Evolutionary conservation across 2,113 vertebrate genomes (phyloP).

Genomic region (Uropsilus gracilis): DNA sequence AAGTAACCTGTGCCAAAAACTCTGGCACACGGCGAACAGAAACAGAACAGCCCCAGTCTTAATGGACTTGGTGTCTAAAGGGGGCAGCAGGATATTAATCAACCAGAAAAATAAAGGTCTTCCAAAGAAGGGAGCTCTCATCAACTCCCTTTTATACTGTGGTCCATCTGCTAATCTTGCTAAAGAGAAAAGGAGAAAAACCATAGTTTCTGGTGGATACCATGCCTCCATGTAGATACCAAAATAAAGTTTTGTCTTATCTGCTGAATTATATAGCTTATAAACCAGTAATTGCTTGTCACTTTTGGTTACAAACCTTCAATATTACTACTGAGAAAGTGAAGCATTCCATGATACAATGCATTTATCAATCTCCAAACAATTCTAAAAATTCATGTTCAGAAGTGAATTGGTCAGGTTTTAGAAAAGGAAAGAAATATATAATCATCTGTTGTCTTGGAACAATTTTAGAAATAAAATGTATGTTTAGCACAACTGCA

Average conservation of each 20-base stretch:
- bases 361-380: not conserved
- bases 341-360: not conserved
- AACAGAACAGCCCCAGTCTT: not conserved
- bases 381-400: not conserved
- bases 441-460: not conserved
- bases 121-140: not conserved
- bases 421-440: slow-evolving; percentile 1
- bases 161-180: not conserved
- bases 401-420: not conserved
- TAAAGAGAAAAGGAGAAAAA: not conserved
- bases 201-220: not conserved
- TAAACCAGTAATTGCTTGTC: not conserved
- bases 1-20: not conserved
- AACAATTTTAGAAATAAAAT: slow-evolving; percentile 24
- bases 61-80: not conserved
- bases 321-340: not conserved
- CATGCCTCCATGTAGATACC: not conserved
- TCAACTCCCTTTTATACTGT: not conserved
- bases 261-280: not conserved
- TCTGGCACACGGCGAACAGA: not conserved
- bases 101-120: not conserved
- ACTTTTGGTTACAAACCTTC: not conserved
- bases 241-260: not conserved
- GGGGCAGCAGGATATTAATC: not conserved
- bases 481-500: not conserved